phyloP scores from a whole-genome alignment of 2,888 invertebrate species.

The Drosophila putrida region DNA sequence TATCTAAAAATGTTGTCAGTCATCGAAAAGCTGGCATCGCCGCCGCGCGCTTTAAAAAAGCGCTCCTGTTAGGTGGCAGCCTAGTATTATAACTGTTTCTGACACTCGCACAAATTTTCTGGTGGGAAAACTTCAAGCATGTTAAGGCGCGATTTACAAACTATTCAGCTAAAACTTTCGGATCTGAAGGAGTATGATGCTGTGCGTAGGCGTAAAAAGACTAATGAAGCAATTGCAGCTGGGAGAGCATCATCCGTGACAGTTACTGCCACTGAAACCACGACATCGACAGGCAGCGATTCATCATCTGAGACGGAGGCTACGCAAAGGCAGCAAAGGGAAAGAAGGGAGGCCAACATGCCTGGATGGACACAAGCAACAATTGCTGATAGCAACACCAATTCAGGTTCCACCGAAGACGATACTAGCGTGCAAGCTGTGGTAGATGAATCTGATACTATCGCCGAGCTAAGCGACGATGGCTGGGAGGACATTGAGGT shows the following conservation, averaged over 20 bases:
- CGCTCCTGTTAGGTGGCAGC: conserved; percentile 43
- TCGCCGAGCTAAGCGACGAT: conserved; percentile 68
- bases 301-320: conserved; percentile 52
- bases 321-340: conserved; percentile 46
- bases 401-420: conserved; percentile 67
- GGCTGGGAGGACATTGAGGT: conserved; percentile 67
- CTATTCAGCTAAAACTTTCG: conserved; percentile 50
- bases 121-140: conserved; percentile 25
- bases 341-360: conserved; percentile 7
- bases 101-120: background rate
- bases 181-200: conserved; percentile 63
- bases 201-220: conserved; percentile 51
- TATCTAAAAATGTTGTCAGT: background rate
- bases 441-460: conserved; percentile 65
- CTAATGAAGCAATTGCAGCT: conserved; percentile 27
- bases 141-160: conserved; percentile 64
- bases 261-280: conserved; percentile 48
- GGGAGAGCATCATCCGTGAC: conserved; percentile 26
- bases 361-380: conserved; percentile 46
- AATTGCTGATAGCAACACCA: conserved; percentile 45
- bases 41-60: conserved; percentile 48
- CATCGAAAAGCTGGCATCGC: conserved; percentile 40
- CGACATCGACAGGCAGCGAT: conserved; percentile 32
- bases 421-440: conserved; percentile 68
- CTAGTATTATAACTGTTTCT: conserved; percentile 49